phyloP scores from a whole-genome alignment of 2,888 invertebrate genomes.

The Ormyrus labotus region DNA sequence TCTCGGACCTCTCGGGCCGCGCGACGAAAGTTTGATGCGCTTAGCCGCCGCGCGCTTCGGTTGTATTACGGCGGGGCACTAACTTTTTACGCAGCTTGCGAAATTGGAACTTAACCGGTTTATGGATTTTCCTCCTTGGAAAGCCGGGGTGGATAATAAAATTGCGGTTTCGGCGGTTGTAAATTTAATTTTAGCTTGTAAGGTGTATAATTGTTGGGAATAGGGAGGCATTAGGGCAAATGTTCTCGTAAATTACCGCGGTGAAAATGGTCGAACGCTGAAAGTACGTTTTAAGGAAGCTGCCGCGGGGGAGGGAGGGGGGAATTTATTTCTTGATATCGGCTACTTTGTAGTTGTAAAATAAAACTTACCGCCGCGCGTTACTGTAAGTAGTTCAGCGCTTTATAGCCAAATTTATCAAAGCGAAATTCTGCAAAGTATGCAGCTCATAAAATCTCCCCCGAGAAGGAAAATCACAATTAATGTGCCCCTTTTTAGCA shows the following conservation, averaged over 20 bases:
- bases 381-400: not conserved
- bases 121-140: not conserved
- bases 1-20: not conserved
- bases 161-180: not conserved
- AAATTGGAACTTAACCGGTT: not conserved
- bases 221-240: too few species aligned
- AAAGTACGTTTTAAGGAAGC: too few species aligned
- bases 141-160: not conserved
- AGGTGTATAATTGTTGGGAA: too few species aligned
- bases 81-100: conserved; percentile 11
- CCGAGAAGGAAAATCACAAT: too few species aligned
- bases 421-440: not conserved
- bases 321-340: not conserved
- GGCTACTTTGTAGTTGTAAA: not conserved
- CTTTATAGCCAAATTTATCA: conserved; percentile 14
- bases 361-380: not conserved
- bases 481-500: too few species aligned
- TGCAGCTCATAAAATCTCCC: too few species aligned
- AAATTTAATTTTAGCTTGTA: too few species aligned
- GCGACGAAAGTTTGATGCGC: conserved; percentile 3
- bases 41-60: too few species aligned
- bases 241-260: too few species aligned
- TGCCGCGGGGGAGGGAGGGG: too few species aligned
- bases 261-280: too few species aligned
- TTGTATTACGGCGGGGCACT: not conserved